Base-by-base conservation (phyloP, 2,797 vertebrate species). In the Poecilia gillii region DNA sequence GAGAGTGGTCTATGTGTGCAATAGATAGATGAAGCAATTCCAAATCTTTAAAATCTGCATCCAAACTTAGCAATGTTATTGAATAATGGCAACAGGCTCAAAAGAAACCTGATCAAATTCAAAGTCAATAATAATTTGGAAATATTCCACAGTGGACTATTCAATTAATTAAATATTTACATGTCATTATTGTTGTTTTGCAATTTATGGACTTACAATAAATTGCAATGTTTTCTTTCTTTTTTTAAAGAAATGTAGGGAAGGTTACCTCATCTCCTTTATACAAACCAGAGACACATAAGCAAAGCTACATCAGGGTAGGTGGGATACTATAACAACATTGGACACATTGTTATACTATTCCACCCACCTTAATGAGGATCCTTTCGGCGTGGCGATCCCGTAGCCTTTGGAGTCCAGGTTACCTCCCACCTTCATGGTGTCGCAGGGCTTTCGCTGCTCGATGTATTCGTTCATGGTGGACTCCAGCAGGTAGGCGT, bases 241-340 rank as follows among this genome's bases (percentile, higher is more conserved):
- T 66, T 66, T 23, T 39, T 36, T 5, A 28, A 78, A 86, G 72
- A 84, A 89, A 88, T 88, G 84, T 78, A 84, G 77, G 85, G 78
- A 78, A 86, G 80, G 84, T 98, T 98, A 97, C 97, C 97, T 97
- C 96, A 93, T 96, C 96, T 96, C 96, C 96, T 91, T 72, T 94
- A 98, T 99, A 99, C 98, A 99, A 99, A 99, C 98, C 99, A 97
- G 97, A 88, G 92, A 97, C 96, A 96, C 91, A 97, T 97, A 97
- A 97, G 97, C 96, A 98, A 97, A 98, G 97, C 97, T 97, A 99
- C 98, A 99, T 99, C 99, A 99, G 99, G 99, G 99, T 99, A 99
- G 99, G 98, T 99, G 99, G 99, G 98, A 99, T 99, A 99, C 98
- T 99, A 99, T 99, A 99, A 99, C 98, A 99, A 99, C 98, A 99